Percentiles rank a stretch among this genome's conserved stretches.
Evolutionary conservation across 1,140 invertebrate genomes (phyloP).

Genomic region (Ectropis grisescens): DNA sequence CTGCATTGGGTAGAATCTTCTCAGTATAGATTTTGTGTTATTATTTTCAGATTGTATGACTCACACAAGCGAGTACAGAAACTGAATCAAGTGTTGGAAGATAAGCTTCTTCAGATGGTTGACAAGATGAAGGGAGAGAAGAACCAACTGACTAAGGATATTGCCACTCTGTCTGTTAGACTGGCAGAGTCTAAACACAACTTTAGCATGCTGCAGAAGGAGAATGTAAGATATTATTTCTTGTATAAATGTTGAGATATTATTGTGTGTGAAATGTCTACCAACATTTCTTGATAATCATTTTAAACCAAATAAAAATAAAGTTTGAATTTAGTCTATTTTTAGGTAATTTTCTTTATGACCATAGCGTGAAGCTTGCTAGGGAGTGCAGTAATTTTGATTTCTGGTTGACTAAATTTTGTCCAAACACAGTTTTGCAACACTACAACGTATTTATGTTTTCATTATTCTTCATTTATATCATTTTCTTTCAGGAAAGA

Average conservation of each 20-base stretch:
- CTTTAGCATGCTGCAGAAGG: slow-evolving; percentile 88
- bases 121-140: slow-evolving; percentile 95
- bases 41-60: slow-evolving; percentile 81
- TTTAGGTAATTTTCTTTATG: no score
- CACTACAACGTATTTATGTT: no score
- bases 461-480: slow-evolving; percentile 1
- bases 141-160: slow-evolving; percentile 86
- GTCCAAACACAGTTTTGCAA: no score
- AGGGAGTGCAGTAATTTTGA: no score
- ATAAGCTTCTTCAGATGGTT: slow-evolving; percentile 93
- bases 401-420: slow-evolving; percentile 1
- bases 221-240: slow-evolving; percentile 78
- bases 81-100: slow-evolving; percentile 95
- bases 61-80: slow-evolving; percentile 95
- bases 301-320: no score
- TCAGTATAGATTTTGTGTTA: no score
- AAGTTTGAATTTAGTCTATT: no score
- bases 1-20: no score
- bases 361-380: no score
- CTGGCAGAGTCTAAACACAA: slow-evolving; percentile 90
- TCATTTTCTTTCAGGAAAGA: slow-evolving; percentile 80
- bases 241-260: slow-evolving; percentile 1
- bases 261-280: no score
- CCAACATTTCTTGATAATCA: no score
- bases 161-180: slow-evolving; percentile 87